Percentiles rank a stretch among this genome's conserved stretches.
These are phyloP conservation scores for Spinus olivaceus DNA, from an alignment of 2,797 vertebrate species.

Conservation along the genomic window DNA sequence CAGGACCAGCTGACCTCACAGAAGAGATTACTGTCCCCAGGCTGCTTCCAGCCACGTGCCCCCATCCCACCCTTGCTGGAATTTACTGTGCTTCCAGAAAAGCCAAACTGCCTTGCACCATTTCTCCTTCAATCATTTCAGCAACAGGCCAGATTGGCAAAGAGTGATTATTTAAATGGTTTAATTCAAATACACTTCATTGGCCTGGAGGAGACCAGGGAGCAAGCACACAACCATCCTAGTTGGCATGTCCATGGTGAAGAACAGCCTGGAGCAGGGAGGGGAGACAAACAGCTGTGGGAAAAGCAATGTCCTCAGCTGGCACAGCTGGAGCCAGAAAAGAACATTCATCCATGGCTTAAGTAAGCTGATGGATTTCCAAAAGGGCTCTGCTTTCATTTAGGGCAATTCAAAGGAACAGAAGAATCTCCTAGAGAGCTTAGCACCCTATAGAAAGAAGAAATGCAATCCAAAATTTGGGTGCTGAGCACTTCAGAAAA, in stretches of 20 bases:
- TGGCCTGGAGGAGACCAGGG: not conserved
- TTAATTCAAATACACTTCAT: not conserved
- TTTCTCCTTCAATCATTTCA: conserved; percentile 25
- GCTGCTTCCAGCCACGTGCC: not conserved
- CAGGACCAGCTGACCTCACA: conserved; percentile 26
- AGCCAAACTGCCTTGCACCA: not conserved
- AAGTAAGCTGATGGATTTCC: conserved; percentile 41
- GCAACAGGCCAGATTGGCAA: not conserved
- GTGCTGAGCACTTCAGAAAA: not conserved
- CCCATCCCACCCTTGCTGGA: not conserved
- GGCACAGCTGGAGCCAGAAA: conserved; percentile 45
- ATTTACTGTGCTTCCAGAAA: not conserved
- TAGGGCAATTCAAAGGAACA: conserved; percentile 1
- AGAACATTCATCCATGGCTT: not conserved
- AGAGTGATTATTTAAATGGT: not conserved
- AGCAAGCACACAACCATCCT: not conserved
- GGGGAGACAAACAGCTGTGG: conserved; percentile 13
- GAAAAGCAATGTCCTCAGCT: not conserved
- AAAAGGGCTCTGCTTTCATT: conserved; percentile 43
- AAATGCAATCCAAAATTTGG: not conserved
- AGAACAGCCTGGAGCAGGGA: conserved; percentile 5
- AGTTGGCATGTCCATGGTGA: not conserved
- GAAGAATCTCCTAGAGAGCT: not conserved
- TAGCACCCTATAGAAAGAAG: not conserved
- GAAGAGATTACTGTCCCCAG: conserved; percentile 10